Evolutionary conservation across 2,888 invertebrate genomes (phyloP), one percentile per base, ranked within the genome.

Genomic region (Aleiodes alternator): DNA sequence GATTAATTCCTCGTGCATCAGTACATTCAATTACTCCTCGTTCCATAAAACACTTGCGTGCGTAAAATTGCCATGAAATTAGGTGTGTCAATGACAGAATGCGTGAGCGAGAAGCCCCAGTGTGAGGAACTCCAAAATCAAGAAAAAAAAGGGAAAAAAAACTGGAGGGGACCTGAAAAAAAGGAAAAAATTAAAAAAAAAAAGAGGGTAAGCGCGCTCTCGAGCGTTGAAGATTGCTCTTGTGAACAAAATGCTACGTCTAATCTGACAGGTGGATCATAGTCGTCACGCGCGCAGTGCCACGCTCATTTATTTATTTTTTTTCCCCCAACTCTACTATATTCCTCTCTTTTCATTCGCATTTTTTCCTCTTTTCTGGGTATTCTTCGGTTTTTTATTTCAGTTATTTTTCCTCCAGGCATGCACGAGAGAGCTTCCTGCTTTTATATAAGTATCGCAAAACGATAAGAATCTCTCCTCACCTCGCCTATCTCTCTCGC

Each of bases 231-330:
- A 81, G 78, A 80, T 80, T 79, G 79, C 78, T 73, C 70, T 77
- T 78, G 80, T 77, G 76, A 76, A 81, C 80, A 81, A 81, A 81
- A 80, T 80, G 80, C 75, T 78, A 66, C 70, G 61, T 71, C 76
- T 79, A 80, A 81, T 80, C 81, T 80, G 80, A 81, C 81, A 78
- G 76, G 77, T 71, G 80, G 75, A 82, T 81, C 81, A 80, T 81
- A 80, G 77, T 80, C 77, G 80, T 78, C 80, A 78, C 78, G 79
- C 78, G 78, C 73, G 69, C 77, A 69, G 70, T 51, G 73, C 73
- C 76, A 59, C 55, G 56, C 73, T 72, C 75, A 12, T 77, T 66
- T 72, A 43, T 43, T 43, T 34, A 34, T 43, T 43, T 43, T 43
- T 43, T 43, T 43, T 23, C 23, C 43, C 43, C 8, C 8, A 43